phyloP scores from a whole-genome alignment of 2,113 vertebrate genomes.

The Corydoras maculifer region DNA sequence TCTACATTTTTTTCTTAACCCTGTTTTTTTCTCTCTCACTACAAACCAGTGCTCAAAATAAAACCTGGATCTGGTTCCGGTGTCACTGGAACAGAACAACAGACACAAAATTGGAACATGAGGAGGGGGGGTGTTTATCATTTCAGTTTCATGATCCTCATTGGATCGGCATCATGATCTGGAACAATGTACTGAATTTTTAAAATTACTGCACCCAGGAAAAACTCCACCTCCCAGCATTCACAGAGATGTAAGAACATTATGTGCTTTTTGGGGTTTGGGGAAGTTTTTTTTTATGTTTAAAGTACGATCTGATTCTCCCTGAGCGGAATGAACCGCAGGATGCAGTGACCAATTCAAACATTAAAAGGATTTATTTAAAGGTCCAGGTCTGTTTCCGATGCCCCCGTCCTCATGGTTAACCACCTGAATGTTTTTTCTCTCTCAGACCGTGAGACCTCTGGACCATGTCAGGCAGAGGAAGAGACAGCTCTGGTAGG shows the following conservation, averaged over 20 bases:
- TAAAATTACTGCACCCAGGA: no score
- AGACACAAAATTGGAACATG: no score
- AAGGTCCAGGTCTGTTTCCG: not conserved
- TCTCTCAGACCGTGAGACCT: slow-evolving; percentile 35
- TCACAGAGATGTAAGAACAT: no score
- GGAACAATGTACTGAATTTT: no score
- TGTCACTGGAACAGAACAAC: not conserved
- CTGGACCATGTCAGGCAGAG: slow-evolving; percentile 46
- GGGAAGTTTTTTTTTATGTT: no score
- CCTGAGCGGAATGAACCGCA: no score
- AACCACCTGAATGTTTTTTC: not conserved
- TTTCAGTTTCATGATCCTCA: not conserved
- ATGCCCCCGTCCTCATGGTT: not conserved
- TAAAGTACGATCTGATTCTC: no score
- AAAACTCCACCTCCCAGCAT: no score
- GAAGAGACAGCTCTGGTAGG: slow-evolving; percentile 30
- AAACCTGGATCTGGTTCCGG: not conserved
- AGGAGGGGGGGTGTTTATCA: not conserved
- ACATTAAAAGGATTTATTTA: not conserved
- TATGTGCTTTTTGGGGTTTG: no score
- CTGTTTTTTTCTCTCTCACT: not conserved
- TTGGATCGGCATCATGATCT: no score
- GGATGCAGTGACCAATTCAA: no score
- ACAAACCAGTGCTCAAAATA: not conserved
- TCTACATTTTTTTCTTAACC: not conserved